A percentile compares a stretch with the other conserved stretches of the same genome.
Conservation (phyloP, 2,888 invertebrate species). For the Antheraea assamensis region DNA sequence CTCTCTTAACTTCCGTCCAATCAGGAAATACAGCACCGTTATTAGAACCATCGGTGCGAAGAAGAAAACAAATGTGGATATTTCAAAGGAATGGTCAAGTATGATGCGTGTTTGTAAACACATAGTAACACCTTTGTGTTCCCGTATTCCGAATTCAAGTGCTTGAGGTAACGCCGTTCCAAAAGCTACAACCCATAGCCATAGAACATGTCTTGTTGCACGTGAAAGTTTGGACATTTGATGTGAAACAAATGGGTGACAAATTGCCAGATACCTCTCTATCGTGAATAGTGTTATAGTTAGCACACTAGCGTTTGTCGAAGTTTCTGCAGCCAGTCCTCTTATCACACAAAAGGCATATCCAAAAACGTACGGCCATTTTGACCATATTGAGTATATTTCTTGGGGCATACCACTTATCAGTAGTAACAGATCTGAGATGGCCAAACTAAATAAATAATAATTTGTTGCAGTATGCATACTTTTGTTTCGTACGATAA, state of each 20-base stretch:
- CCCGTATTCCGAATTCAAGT: constrained; percentile 68
- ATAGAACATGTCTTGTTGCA: constrained; percentile 90
- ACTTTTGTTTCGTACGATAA: constrained; percentile 90
- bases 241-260: constrained; percentile 86
- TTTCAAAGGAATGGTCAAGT: constrained; percentile 85
- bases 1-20: constrained; percentile 83
- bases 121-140: constrained; percentile 64
- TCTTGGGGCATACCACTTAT: constrained; percentile 92
- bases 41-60: constrained; percentile 89
- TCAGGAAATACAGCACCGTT: constrained; percentile 86
- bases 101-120: constrained; percentile 77
- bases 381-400: constrained; percentile 89
- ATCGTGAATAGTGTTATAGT: constrained; percentile 93
- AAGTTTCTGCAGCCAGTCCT: constrained; percentile 90
- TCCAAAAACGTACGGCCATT: constrained; percentile 90
- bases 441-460: constrained; percentile 92
- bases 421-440: constrained; percentile 90
- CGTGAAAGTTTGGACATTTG: constrained; percentile 94
- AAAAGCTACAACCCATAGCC: constrained; percentile 91
- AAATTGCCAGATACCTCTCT: constrained; percentile 86
- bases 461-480: constrained; percentile 93
- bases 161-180: constrained; percentile 88
- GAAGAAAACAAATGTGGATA: constrained; percentile 88
- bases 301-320: constrained; percentile 89
- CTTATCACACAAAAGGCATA: constrained; percentile 89